Evolutionary conservation across 2,797 vertebrate genomes (phyloP).

Genomic region (Uromys caudimaculatus): DNA sequence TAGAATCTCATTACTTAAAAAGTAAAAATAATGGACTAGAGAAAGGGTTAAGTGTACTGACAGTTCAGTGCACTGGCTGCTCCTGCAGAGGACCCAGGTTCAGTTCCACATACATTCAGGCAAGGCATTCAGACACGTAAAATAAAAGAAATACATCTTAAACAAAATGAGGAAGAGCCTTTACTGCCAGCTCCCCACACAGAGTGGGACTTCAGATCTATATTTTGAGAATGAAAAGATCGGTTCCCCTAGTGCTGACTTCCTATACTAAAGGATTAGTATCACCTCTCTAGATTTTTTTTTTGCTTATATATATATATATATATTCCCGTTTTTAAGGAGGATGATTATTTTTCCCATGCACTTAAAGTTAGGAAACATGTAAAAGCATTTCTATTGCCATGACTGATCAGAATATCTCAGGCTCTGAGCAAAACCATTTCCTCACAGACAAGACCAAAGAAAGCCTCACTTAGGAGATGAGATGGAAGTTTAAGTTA

Average conservation of each 20-base stretch:
- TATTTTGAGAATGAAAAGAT: not conserved
- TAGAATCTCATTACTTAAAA: not conserved
- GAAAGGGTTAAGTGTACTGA: not conserved
- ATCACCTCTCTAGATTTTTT: not conserved
- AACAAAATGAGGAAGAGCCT: not conserved
- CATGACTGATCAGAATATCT: not conserved
- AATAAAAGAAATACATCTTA: too few relatives aligned
- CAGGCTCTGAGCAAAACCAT: not conserved
- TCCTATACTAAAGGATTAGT: not conserved
- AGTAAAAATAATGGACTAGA: not conserved
- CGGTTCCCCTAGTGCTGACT: not conserved
- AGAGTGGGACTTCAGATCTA: not conserved
- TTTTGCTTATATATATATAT: not conserved
- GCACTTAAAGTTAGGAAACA: slow-evolving; percentile 9
- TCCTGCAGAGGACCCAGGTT: not conserved
- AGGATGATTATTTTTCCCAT: not conserved
- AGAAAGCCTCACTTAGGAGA: not conserved
- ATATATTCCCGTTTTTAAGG: not conserved
- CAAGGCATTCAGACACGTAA: not conserved
- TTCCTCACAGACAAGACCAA: not conserved
- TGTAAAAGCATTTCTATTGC: not conserved
- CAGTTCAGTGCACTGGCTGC: not conserved
- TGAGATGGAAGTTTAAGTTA: not conserved
- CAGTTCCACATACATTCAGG: not conserved
- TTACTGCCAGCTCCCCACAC: not conserved